These are phyloP conservation scores for Anoplolepis gracilipes DNA, from an alignment of 1,140 invertebrate species.

Conservation along the genomic window DNA sequence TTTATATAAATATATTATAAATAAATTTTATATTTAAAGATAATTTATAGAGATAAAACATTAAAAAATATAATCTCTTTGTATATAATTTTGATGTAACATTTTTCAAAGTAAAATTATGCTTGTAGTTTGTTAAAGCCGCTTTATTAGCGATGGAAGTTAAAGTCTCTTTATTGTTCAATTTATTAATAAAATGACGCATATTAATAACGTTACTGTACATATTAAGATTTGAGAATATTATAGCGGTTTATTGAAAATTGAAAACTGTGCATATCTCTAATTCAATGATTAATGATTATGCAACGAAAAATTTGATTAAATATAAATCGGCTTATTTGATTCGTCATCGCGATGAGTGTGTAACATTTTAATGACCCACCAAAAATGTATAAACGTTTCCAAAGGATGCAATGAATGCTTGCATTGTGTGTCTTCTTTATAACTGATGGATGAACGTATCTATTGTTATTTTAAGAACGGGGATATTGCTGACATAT, in stretches of 20 bases:
- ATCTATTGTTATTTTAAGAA: constrained; percentile 31
- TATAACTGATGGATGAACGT: constrained; percentile 20
- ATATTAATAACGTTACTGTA: too few relatives aligned
- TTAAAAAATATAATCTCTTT: neutral
- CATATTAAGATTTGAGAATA: neutral
- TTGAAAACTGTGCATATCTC: neutral
- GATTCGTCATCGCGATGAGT: constrained; percentile 15
- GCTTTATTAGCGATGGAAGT: neutral
- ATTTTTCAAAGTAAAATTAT: neutral
- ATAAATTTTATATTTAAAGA: too few relatives aligned
- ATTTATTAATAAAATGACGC: too few relatives aligned
- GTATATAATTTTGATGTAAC: neutral
- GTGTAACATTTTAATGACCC: constrained; percentile 21
- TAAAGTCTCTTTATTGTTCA: neutral
- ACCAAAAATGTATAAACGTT: neutral
- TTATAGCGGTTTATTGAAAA: constrained; percentile 1
- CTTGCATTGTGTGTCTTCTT: constrained; percentile 38
- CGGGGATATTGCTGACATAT: neutral
- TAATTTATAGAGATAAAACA: too few relatives aligned
- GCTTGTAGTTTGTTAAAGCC: neutral
- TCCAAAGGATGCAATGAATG: constrained; percentile 21
- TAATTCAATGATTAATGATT: neutral
- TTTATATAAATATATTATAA: too few relatives aligned
- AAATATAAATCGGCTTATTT: constrained; percentile 4
- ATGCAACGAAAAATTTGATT: constrained; percentile 1